Conservation (phyloP, 2,888 invertebrate genomes). For the Priocnemis perturbator region DNA sequence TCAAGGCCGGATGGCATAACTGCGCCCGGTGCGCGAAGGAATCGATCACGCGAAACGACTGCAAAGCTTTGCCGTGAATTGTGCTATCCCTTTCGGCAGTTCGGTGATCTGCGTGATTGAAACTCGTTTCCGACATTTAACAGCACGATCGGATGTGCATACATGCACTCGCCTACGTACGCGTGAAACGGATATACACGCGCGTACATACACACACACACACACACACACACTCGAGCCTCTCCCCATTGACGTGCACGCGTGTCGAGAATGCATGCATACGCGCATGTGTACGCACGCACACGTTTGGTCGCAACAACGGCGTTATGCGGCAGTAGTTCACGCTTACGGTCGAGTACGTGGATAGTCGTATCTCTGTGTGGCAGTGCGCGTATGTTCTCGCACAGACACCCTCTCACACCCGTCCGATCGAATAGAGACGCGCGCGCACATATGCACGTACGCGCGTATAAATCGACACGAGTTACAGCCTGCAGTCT, state of each 20-base stretch:
- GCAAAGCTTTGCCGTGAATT: constrained; percentile 15
- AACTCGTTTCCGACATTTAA: constrained; percentile 27
- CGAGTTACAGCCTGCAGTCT: constrained; percentile 10
- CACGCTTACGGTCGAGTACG: too few species aligned
- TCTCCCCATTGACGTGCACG: too few species aligned
- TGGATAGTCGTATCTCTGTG: too few species aligned
- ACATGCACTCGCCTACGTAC: background rate
- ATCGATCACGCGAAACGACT: constrained; percentile 24
- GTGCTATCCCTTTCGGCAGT: constrained; percentile 11
- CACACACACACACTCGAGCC: too few species aligned
- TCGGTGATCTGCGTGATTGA: constrained; percentile 30
- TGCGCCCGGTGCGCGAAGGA: constrained; percentile 18
- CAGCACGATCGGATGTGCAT: constrained; percentile 18
- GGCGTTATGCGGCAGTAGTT: constrained; percentile 9
- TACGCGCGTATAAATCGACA: constrained; percentile 1
- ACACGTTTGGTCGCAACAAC: constrained; percentile 3
- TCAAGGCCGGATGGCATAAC: constrained; percentile 17
- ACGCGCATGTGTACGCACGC: background rate
- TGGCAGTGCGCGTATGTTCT: too few species aligned
- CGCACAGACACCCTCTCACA: too few species aligned
- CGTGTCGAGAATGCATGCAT: too few species aligned
- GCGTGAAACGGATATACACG: too few species aligned
- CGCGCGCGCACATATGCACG: background rate
- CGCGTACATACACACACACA: too few species aligned
- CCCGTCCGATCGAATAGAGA: background rate